A percentile compares a stretch with the other conserved stretches of the same genome.
These are phyloP conservation scores for Leptobrachium leishanense DNA, from an alignment of 2,113 vertebrate species.

Conservation along the genomic window DNA sequence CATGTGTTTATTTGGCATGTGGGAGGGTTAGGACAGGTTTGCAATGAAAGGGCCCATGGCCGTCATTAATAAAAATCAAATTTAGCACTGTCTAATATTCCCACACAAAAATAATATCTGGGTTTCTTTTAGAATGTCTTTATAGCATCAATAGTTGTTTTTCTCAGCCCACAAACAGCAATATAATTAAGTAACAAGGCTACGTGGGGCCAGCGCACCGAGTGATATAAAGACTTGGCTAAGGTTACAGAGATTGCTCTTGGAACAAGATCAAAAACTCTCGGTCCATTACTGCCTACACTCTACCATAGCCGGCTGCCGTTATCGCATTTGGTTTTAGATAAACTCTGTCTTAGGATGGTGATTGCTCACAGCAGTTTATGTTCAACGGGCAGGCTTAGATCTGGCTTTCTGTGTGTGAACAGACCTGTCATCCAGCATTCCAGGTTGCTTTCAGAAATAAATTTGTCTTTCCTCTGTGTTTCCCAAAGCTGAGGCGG, in stretches of 20 bases:
- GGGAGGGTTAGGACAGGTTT: too few species aligned
- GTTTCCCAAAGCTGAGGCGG: conserved; percentile 63
- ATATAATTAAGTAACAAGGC: conserved; percentile 71
- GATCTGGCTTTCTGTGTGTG: conserved; percentile 73
- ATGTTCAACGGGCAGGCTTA: conserved; percentile 69
- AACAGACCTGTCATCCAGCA: conserved; percentile 75
- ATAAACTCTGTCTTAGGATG: conserved; percentile 80
- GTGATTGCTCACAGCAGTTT: conserved; percentile 72
- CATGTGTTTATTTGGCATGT: too few species aligned
- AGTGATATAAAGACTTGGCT: conserved; percentile 66
- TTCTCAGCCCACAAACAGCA: not conserved
- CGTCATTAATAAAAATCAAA: too few species aligned
- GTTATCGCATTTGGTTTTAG: conserved; percentile 84
- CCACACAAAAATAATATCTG: too few species aligned
- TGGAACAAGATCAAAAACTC: conserved; percentile 83
- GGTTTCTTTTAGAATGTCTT: not conserved
- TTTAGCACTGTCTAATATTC: too few species aligned
- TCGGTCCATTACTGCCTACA: conserved; percentile 64
- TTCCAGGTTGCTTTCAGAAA: conserved; percentile 74
- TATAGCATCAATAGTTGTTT: not conserved
- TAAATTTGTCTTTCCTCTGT: conserved; percentile 73
- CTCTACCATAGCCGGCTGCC: conserved; percentile 69
- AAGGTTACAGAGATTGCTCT: conserved; percentile 76
- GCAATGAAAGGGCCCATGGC: not conserved
- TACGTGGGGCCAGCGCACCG: conserved; percentile 63